phyloP scores from a whole-genome alignment of 2,113 vertebrate species.

The Thymallus thymallus region DNA sequence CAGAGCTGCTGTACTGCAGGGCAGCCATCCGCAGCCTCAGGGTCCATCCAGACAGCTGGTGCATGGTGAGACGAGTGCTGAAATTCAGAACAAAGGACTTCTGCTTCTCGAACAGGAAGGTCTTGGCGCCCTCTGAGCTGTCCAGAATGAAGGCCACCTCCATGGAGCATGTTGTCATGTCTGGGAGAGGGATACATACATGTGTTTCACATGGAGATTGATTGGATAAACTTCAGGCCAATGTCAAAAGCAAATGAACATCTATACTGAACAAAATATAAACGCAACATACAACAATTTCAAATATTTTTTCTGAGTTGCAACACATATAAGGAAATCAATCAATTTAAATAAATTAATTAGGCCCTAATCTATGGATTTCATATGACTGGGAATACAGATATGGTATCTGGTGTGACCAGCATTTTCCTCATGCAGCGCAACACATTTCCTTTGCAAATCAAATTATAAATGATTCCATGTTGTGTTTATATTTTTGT shows the following conservation, averaged over 20 bases:
- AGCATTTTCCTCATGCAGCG: too few relatives aligned
- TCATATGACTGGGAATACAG: too few relatives aligned
- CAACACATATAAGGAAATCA: too few relatives aligned
- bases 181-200: constrained; percentile 59
- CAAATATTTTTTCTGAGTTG: too few relatives aligned
- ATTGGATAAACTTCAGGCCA: not conserved
- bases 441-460: too few relatives aligned
- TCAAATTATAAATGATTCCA: too few relatives aligned
- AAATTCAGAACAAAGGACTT: constrained; percentile 79
- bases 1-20: constrained; percentile 87
- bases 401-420: too few relatives aligned
- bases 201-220: not conserved
- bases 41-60: constrained; percentile 64
- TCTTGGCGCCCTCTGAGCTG: constrained; percentile 87
- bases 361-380: too few relatives aligned
- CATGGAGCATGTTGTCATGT: constrained; percentile 66
- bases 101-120: constrained; percentile 76
- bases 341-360: too few relatives aligned
- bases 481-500: too few relatives aligned
- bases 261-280: too few relatives aligned
- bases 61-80: constrained; percentile 71
- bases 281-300: too few relatives aligned
- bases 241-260: not conserved
- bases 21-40: constrained; percentile 75
- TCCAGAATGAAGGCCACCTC: constrained; percentile 86